Base-by-base conservation (phyloP, 2,888 invertebrate genomes). In the Oligia latruncula region DNA sequence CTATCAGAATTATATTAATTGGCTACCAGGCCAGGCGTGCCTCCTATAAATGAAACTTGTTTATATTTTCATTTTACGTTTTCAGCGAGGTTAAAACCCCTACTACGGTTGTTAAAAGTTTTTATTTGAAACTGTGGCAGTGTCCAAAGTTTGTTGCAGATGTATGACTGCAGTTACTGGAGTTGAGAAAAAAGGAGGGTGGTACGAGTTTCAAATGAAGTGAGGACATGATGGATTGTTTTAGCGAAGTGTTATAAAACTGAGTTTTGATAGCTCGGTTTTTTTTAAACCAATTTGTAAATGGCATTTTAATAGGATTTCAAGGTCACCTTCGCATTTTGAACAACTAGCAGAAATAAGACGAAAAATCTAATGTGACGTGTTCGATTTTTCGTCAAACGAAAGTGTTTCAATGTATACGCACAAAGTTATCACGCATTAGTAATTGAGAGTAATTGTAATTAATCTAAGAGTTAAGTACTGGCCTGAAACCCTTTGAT, bases 1-100 rank as follows among this genome's bases (percentile, higher is more conserved):
- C 92, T 94, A 94, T 92, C 90, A 91, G 91, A 92, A 92, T 91
- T 89, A 90, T 91, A 92, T 92, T 92, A 93, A 92, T 93, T 92
- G 90, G 87, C 67, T 76, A 78, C 77, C 79, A 78, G 78, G 82
- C 87, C 78, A 64, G 74, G 80, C 83, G 75, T 81, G 83, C 74
- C 66, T 85, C 67, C 86, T 85, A 89, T 90, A 89, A 81, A 89
- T 87, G 79, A 81, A 89, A 89, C 85, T 91, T 89, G 90, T 90
- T 90, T 91, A 81, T 89, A 88, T 91, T 90, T 90, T 88, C 82
- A 88, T 90, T 91, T 89, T 78, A 83, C 76, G 76, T 77, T 81
- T 84, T 74, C 70, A 68, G 13, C 13, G 15, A 35, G 52, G 58
- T 13, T n/a, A 5, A 40, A 40, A 11, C 74, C 81, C 80, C 65